Base-by-base conservation (phyloP, 2,888 invertebrate species). In the Anthophora plumipes region DNA sequence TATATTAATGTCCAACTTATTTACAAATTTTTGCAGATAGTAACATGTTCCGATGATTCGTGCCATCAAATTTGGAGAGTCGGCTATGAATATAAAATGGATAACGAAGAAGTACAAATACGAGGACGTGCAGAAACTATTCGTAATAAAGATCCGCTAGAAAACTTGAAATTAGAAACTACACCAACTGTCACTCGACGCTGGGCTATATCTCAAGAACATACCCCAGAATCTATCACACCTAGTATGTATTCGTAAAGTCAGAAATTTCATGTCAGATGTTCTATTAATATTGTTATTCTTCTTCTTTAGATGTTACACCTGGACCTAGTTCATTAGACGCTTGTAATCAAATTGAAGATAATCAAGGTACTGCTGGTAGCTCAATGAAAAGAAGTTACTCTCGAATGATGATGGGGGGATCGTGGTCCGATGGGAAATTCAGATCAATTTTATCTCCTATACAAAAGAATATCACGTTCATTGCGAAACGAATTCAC, bases 11-110 rank as follows among this genome's bases (percentile, higher is more conserved):
- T 31, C 4, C 50, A 22, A 31, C 59, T 20, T 1, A 55, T 17
- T 73, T 37, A 61, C 66, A 72, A 66, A n/a, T n/a, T 68, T 50
- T 73, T 78, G 9, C 20, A 89, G 90, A 83, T 90, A 72, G 83
- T 97, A 17, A 98, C 98, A 0, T 97, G 97, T 92, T 96, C 97
- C 64, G 98, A 98, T 91, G 98, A 98, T 94, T 96, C 96, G 14
- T 94, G 95, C 0, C 96, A 97, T 92, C 96, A 96, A 93, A 94
- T 97, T 68, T 97, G 97, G 97, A 94, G 96, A 61, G 93, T 97
- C 52, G 96, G 96, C 0, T 92, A 93, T 0, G 95, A 95, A 85
- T 85, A 91, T 43, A 89, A 94, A 22, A 89, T 92, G 3, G 90
- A 92, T 0, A 92, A 91, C 69, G 93, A 94, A 17, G 84, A 90